Percentiles rank a stretch among this genome's conserved stretches.
These are phyloP conservation scores for Sphaerodactylus townsendi DNA, from an alignment of 2,113 vertebrate genomes.

Conservation along the genomic window DNA sequence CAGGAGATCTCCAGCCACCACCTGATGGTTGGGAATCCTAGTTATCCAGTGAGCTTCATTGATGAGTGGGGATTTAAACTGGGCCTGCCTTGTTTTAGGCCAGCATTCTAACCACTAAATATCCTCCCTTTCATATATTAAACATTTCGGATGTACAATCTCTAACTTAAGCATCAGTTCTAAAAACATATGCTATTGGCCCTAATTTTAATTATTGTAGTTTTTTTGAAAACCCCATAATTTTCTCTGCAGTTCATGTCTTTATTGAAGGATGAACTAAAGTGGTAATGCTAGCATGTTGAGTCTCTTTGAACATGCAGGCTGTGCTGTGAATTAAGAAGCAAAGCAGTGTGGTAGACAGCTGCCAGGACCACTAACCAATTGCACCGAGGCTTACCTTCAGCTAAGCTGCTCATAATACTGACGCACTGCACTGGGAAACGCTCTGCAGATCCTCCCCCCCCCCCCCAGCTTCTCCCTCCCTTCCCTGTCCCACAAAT, in stretches of 20 bases:
- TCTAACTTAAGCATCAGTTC: not conserved
- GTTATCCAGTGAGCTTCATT: no score
- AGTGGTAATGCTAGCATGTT: not conserved
- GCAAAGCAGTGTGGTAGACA: conserved; percentile 54
- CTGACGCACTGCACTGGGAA: conserved; percentile 65
- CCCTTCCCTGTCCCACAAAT: conserved; percentile 63
- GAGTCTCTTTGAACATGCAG: not conserved
- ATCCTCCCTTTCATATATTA: no score
- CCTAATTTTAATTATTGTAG: not conserved
- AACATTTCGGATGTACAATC: no score
- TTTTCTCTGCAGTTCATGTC: not conserved
- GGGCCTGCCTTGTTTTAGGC: no score
- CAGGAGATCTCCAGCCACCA: no score
- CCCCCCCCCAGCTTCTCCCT: conserved; percentile 68
- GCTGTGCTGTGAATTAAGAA: conserved; percentile 41
- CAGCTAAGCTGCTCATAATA: conserved; percentile 81
- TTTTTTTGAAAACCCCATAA: not conserved
- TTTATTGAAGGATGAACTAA: not conserved
- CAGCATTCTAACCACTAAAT: no score
- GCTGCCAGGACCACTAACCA: conserved; percentile 55
- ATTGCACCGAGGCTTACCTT: conserved; percentile 69
- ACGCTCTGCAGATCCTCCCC: conserved; percentile 57
- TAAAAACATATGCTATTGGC: not conserved
- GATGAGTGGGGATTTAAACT: no score
- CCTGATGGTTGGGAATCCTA: no score